A percentile compares a stretch with the other conserved stretches of the same genome.
Evolutionary conservation across 1,140 invertebrate genomes (phyloP).

Genomic region (Tetraneura akinire): DNA sequence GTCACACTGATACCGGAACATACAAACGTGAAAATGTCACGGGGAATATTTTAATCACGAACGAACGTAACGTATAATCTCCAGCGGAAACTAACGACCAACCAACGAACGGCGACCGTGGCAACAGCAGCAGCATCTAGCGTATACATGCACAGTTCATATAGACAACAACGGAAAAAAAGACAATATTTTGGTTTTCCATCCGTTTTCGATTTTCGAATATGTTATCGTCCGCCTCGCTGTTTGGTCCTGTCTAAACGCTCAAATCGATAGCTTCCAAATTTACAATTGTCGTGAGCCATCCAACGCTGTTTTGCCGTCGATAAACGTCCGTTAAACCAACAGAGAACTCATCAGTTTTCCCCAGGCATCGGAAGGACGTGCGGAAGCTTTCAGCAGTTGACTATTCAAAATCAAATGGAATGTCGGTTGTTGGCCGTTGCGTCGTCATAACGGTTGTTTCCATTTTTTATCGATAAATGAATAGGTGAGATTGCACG

Average conservation of each 20-base stretch:
- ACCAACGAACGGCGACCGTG: neutral
- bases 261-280: neutral
- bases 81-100: neutral
- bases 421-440: constrained; percentile 35
- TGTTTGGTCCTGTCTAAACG: neutral
- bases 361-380: neutral
- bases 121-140: constrained; percentile 24
- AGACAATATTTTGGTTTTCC: neutral
- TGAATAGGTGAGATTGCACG: constrained; percentile 42
- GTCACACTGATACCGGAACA: constrained; percentile 2
- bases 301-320: neutral
- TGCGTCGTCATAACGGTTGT: constrained; percentile 49
- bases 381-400: constrained; percentile 26
- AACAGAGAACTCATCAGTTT: neutral
- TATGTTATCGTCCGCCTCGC: neutral
- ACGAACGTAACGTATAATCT: neutral
- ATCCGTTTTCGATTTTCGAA: constrained; percentile 2
- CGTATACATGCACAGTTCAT: neutral
- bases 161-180: neutral
- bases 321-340: neutral
- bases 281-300: neutral
- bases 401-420: constrained; percentile 30
- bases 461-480: constrained; percentile 26
- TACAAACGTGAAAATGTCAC: too few relatives aligned
- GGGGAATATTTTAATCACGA: neutral